These are phyloP conservation scores for Melolontha melolontha DNA, from an alignment of 2,888 invertebrate species.

Conservation along the genomic window DNA sequence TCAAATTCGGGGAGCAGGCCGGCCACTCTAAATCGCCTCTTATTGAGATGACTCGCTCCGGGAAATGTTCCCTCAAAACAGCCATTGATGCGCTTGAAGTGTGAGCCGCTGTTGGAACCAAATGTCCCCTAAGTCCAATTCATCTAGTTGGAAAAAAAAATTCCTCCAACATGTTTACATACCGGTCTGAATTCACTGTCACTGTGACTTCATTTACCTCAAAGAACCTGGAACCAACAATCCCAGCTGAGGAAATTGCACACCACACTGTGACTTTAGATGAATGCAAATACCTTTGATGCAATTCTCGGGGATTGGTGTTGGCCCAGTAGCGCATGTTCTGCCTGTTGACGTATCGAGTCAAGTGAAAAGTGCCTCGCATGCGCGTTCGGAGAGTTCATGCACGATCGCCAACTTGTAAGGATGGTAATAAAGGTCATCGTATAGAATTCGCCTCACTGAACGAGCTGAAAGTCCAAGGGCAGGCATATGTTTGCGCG, in stretches of 20 bases:
- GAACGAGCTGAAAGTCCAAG: too few relatives aligned
- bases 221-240: constrained; percentile 46
- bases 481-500: too few relatives aligned
- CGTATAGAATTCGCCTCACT: too few relatives aligned
- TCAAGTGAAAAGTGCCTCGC: constrained; percentile 13
- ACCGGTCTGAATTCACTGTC: too few relatives aligned
- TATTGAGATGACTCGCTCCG: constrained; percentile 48
- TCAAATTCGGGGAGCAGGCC: constrained; percentile 48
- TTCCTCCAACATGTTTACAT: too few relatives aligned
- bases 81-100: constrained; percentile 46
- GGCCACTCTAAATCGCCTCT: constrained; percentile 49
- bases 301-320: too few relatives aligned
- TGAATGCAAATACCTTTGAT: constrained; percentile 51
- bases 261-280: constrained; percentile 51
- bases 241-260: constrained; percentile 44
- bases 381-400: background rate
- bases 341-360: constrained; percentile 28
- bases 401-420: too few relatives aligned
- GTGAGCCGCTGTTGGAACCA: constrained; percentile 49
- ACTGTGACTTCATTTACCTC: constrained; percentile 54
- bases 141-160: too few relatives aligned
- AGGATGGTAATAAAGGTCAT: too few relatives aligned
- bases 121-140: too few relatives aligned
- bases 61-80: constrained; percentile 48
- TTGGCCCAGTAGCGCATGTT: too few relatives aligned